Percentiles rank a stretch among this genome's conserved stretches.
Evolutionary conservation across 2,113 vertebrate species (phyloP).

Genomic region (Ancistrus triradiatus): DNA sequence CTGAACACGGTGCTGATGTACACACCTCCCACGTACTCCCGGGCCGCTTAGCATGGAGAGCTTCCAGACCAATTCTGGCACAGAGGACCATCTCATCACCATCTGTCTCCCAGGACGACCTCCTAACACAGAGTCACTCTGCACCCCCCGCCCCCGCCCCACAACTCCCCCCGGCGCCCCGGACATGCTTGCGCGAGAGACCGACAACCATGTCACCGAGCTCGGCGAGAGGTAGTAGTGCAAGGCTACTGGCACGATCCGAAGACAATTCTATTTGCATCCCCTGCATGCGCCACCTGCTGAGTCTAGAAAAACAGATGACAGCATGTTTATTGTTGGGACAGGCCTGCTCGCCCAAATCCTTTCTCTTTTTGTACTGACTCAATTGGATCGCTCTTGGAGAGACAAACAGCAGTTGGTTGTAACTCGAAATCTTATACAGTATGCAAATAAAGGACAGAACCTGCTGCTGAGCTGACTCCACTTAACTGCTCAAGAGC

Average conservation of each 20-base stretch:
- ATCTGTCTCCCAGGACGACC: slow-evolving; percentile 56
- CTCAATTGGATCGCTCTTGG: slow-evolving; percentile 18
- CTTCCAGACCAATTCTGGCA: slow-evolving; percentile 53
- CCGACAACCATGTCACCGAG: slow-evolving; percentile 28
- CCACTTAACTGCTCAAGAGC: too few relatives aligned
- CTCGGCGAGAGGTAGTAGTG: slow-evolving; percentile 7
- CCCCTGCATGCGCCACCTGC: slow-evolving; percentile 42
- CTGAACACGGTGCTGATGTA: slow-evolving; percentile 53
- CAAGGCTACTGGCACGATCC: slow-evolving; percentile 17
- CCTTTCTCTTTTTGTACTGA: slow-evolving; percentile 36
- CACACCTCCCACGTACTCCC: slow-evolving; percentile 55
- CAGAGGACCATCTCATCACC: slow-evolving; percentile 46
- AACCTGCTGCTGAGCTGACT: slow-evolving; percentile 2
- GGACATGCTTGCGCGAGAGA: slow-evolving; percentile 23
- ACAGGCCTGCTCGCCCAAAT: slow-evolving; percentile 28
- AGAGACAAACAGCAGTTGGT: slow-evolving; percentile 22
- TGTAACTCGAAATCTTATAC: slow-evolving; percentile 16
- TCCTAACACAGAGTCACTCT: slow-evolving; percentile 43
- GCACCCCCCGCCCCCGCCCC: slow-evolving; percentile 26
- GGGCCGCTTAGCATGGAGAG: slow-evolving; percentile 49
- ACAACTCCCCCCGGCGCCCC: too few relatives aligned
- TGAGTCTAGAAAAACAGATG: slow-evolving; percentile 44
- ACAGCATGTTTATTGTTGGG: slow-evolving; percentile 35
- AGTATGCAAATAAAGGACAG: slow-evolving; percentile 20
- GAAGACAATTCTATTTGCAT: slow-evolving; percentile 45